Percentiles rank a stretch among this genome's conserved stretches.
Conservation (phyloP, 2,888 invertebrate genomes). For the Bembecia ichneumoniformis region DNA sequence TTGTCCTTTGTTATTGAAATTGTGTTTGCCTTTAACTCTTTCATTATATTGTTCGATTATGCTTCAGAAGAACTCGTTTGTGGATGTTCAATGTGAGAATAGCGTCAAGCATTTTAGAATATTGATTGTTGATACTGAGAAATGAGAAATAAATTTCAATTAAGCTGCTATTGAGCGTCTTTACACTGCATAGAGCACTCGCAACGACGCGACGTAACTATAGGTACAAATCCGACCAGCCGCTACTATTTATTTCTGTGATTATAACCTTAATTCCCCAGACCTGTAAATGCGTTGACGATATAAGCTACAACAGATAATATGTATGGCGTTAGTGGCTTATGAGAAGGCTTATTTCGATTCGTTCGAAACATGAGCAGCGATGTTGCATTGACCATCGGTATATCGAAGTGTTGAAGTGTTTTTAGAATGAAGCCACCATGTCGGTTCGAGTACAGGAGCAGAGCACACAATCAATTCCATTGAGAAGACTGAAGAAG, state of each 20-base stretch:
- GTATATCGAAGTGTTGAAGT: too few relatives aligned
- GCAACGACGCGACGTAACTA: neutral
- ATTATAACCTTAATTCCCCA: conserved; percentile 48
- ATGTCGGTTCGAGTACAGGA: too few relatives aligned
- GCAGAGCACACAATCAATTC: too few relatives aligned
- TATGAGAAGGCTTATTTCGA: too few relatives aligned
- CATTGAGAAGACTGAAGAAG: too few relatives aligned
- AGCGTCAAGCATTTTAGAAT: conserved; percentile 64
- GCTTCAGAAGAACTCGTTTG: conserved; percentile 63
- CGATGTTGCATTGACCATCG: too few relatives aligned
- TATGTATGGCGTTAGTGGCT: too few relatives aligned
- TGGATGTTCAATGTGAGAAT: conserved; percentile 59
- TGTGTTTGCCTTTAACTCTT: conserved; percentile 70
- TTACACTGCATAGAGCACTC: conserved; percentile 19
- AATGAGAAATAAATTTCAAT: conserved; percentile 72
- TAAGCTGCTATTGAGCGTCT: conserved; percentile 59
- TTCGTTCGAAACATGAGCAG: too few relatives aligned
- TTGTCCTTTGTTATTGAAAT: conserved; percentile 72
- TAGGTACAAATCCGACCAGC: neutral
- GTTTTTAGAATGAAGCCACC: too few relatives aligned
- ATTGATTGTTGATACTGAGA: conserved; percentile 72
- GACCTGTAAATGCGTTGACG: conserved; percentile 1
- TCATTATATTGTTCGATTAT: conserved; percentile 72
- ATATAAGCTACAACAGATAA: too few relatives aligned
- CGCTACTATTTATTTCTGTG: conserved; percentile 47